A percentile compares a stretch with the other conserved stretches of the same genome.
Conservation (phyloP, 1,140 invertebrate species). For the Hestina assimilis region DNA sequence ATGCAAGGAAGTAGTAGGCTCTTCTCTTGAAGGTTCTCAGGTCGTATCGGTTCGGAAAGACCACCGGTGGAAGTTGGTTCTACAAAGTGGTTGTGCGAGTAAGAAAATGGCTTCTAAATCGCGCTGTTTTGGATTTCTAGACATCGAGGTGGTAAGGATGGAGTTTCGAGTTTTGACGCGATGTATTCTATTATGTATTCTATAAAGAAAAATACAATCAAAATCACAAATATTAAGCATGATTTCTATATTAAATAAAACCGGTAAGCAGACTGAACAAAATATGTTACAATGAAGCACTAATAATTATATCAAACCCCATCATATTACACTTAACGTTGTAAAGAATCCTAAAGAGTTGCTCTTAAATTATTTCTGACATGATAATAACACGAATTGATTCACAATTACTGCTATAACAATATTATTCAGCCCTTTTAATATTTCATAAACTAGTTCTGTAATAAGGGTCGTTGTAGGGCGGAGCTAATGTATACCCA, state of each 20-base stretch:
- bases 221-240: not conserved
- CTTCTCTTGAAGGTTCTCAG: no score
- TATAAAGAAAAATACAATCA: not conserved
- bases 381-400: constrained; percentile 71
- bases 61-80: no score
- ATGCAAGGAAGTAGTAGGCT: no score
- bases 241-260: constrained; percentile 1
- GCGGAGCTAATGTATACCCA: constrained; percentile 51
- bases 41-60: no score
- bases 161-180: no score
- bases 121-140: no score
- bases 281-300: constrained; percentile 13
- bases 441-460: constrained; percentile 68
- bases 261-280: not conserved
- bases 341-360: constrained; percentile 42
- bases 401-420: constrained; percentile 65
- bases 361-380: constrained; percentile 67
- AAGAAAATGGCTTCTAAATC: no score
- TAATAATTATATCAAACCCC: constrained; percentile 42
- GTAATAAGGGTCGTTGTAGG: constrained; percentile 37
- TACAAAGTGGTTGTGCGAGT: no score
- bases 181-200: not conserved
- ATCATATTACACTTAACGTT: constrained; percentile 55
- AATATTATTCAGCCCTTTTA: constrained; percentile 56
- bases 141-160: no score